phyloP scores from a whole-genome alignment of 2,888 invertebrate genomes.

The Scaptodrosophila latifasciaeformis region DNA sequence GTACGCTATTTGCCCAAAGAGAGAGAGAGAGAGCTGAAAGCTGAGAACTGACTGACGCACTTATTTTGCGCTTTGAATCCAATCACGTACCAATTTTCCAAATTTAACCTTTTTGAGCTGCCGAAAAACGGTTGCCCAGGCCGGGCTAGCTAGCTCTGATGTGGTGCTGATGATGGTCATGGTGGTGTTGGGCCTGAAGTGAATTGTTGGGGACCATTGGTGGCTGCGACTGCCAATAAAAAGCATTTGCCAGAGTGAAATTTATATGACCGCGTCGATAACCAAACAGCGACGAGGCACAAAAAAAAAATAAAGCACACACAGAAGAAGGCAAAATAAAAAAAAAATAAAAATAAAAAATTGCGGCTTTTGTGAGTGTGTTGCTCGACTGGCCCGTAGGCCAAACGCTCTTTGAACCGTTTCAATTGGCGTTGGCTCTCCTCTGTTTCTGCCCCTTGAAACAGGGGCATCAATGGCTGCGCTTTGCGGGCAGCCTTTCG shows the following conservation, averaged over 20 bases:
- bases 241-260: constrained; percentile 66
- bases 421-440: constrained; percentile 47
- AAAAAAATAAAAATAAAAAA: constrained; percentile 10
- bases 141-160: constrained; percentile 15
- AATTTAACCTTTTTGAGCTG: constrained; percentile 61
- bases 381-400: constrained; percentile 23
- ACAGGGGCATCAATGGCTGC: constrained; percentile 32
- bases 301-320: constrained; percentile 19
- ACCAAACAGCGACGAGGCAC: not conserved
- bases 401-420: constrained; percentile 57
- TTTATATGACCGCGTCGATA: constrained; percentile 60
- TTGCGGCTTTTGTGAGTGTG: constrained; percentile 4
- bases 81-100: constrained; percentile 68
- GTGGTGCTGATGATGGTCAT: no score
- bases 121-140: no score
- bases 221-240: constrained; percentile 55
- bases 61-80: constrained; percentile 67
- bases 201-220: no score
- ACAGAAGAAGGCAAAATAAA: not conserved
- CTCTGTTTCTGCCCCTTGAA: constrained; percentile 3
- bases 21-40: not conserved
- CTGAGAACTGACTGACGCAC: no score
- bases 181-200: no score
- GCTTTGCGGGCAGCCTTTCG: constrained; percentile 31
- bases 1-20: no score